A percentile compares a stretch with the other conserved stretches of the same genome.
phyloP scores from a whole-genome alignment of 2,797 vertebrate species.

The Paedocypris micromegethes region DNA sequence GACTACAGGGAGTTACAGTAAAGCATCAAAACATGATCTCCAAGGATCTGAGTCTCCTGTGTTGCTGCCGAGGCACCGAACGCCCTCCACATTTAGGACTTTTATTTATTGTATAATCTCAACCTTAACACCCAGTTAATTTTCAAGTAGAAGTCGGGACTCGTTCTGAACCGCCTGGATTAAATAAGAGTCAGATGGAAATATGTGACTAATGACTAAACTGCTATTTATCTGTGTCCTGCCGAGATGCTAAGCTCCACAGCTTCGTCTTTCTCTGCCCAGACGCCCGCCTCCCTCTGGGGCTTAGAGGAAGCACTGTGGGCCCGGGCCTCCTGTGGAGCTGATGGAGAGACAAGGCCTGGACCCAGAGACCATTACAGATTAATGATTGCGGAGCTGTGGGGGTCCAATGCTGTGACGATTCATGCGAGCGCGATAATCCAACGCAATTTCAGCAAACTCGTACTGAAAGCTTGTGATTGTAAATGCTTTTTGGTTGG shows the following conservation, averaged over 20 bases:
- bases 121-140: too few relatives aligned
- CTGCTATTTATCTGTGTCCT: conserved; percentile 18
- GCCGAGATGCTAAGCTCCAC: conserved; percentile 31
- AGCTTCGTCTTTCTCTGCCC: conserved; percentile 16
- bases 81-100: too few relatives aligned
- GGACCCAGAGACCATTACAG: conserved; percentile 22
- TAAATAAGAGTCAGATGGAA: conserved; percentile 13
- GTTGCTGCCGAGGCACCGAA: background rate
- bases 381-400: conserved; percentile 35
- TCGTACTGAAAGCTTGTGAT: conserved; percentile 15
- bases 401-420: conserved; percentile 34
- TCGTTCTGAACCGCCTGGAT: background rate
- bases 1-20: conserved; percentile 22
- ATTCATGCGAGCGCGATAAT: conserved; percentile 28
- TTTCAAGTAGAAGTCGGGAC: too few relatives aligned
- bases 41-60: conserved; percentile 3
- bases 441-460: conserved; percentile 12
- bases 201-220: conserved; percentile 16
- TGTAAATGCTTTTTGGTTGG: conserved; percentile 1
- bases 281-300: conserved; percentile 16
- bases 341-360: conserved; percentile 12
- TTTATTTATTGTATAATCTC: too few relatives aligned
- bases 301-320: background rate
- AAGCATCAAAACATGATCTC: conserved; percentile 6
- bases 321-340: conserved; percentile 21